Conservation (phyloP, 2,797 vertebrate genomes). For the Pelochelys cantorii region DNA sequence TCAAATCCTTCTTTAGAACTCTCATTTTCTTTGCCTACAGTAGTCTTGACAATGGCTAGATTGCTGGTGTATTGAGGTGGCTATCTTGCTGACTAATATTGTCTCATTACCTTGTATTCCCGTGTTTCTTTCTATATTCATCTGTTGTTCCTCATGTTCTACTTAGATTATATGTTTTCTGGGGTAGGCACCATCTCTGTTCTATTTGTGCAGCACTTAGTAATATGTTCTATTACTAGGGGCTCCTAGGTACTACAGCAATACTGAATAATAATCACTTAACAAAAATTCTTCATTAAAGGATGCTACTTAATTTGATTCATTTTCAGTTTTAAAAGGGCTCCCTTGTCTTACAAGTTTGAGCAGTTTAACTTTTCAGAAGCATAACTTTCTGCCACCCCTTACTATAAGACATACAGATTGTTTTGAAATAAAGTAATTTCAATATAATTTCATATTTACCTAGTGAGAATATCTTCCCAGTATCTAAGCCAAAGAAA, state of each 20-base stretch:
- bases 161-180: background rate
- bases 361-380: background rate
- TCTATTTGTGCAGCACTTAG: background rate
- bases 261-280: no score
- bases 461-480: background rate
- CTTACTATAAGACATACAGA: background rate
- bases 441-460: background rate
- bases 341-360: background rate
- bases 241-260: no score
- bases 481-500: background rate
- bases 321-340: rapidly evolving
- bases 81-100: background rate
- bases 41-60: background rate
- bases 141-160: background rate
- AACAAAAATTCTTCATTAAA: no score
- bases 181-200: background rate
- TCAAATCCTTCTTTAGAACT: background rate
- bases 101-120: background rate
- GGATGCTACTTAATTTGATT: background rate
- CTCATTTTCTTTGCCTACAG: background rate
- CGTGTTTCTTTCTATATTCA: background rate
- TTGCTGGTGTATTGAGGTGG: background rate
- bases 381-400: background rate
- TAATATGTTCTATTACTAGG: background rate
- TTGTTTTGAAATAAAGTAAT: background rate